Evolutionary conservation across 2,888 invertebrate genomes (phyloP).

Genomic region (Tetropium fuscum): DNA sequence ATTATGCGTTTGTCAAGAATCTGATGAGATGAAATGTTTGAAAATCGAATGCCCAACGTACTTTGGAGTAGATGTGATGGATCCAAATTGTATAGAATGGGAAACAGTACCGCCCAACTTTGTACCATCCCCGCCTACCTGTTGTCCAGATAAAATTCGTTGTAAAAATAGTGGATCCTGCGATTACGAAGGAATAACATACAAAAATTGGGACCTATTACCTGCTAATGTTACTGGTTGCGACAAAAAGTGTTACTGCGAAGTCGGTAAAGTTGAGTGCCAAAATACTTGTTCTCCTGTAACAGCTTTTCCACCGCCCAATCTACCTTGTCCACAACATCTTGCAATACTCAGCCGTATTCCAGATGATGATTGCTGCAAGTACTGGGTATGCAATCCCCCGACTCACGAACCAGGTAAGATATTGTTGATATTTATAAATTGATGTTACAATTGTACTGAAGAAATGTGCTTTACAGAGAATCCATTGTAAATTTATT

Average conservation of each 20-base stretch:
- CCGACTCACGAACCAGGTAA: constrained; percentile 32
- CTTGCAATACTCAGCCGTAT: constrained; percentile 75
- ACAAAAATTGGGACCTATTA: constrained; percentile 85
- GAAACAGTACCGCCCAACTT: constrained; percentile 82
- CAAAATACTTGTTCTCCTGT: constrained; percentile 85
- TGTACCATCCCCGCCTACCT: constrained; percentile 78
- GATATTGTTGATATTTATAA: neutral
- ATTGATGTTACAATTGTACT: too few relatives aligned
- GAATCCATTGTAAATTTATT: neutral
- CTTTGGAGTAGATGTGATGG: constrained; percentile 86
- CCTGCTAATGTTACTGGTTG: constrained; percentile 86
- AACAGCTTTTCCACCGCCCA: constrained; percentile 79
- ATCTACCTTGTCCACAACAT: constrained; percentile 77
- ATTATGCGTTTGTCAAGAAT: constrained; percentile 80
- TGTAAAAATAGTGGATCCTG: constrained; percentile 89
- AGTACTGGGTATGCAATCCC: constrained; percentile 76
- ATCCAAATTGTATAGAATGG: constrained; percentile 89
- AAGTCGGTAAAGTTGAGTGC: constrained; percentile 88
- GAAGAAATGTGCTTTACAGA: neutral
- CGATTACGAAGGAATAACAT: constrained; percentile 74
- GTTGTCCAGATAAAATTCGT: constrained; percentile 83
- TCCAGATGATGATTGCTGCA: constrained; percentile 86
- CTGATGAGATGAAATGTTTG: constrained; percentile 80
- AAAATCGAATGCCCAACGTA: constrained; percentile 86
- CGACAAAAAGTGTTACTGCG: constrained; percentile 87